Percentiles rank a stretch among this genome's conserved stretches.
Evolutionary conservation across 2,888 invertebrate genomes (phyloP).

Genomic region (Agonopterix arenella): DNA sequence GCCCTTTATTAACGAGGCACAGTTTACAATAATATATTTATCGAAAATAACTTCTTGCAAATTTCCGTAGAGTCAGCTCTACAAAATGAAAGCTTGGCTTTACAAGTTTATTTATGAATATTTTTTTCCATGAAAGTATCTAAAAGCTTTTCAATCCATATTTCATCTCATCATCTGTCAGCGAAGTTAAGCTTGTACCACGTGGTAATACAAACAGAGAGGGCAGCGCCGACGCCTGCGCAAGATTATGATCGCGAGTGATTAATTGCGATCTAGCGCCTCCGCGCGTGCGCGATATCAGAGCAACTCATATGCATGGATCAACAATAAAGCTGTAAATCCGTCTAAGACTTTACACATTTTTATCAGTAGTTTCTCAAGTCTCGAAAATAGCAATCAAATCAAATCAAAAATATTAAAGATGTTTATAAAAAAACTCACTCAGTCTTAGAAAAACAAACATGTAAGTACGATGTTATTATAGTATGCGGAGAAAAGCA

Average conservation of each 20-base stretch:
- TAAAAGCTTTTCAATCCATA: too few relatives aligned
- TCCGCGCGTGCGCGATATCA: slow-evolving; percentile 31
- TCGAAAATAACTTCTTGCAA: too few relatives aligned
- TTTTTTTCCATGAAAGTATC: too few relatives aligned
- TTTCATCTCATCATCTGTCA: slow-evolving; percentile 14
- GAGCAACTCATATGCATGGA: slow-evolving; percentile 7
- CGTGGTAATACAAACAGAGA: slow-evolving; percentile 59
- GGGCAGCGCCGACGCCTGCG: slow-evolving; percentile 48
- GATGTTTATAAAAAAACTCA: not conserved
- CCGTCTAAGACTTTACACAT: not conserved
- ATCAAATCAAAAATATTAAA: not conserved
- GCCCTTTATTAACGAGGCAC: too few relatives aligned
- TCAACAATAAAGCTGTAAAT: not conserved
- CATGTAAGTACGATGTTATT: slow-evolving; percentile 10
- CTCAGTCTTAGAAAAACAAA: slow-evolving; percentile 2
- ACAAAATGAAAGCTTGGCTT: too few relatives aligned
- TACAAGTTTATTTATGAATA: too few relatives aligned
- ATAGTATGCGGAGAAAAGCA: slow-evolving; percentile 18
- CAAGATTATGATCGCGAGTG: slow-evolving; percentile 66
- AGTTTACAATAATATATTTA: too few relatives aligned
- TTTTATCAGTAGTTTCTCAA: not conserved
- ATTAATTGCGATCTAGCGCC: slow-evolving; percentile 61
- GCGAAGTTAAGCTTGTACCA: slow-evolving; percentile 47
- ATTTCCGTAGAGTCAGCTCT: too few relatives aligned
- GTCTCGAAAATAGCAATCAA: too few relatives aligned